These are phyloP conservation scores for Cerastis leucographa DNA, from an alignment of 2,888 invertebrate genomes.

Conservation along the genomic window DNA sequence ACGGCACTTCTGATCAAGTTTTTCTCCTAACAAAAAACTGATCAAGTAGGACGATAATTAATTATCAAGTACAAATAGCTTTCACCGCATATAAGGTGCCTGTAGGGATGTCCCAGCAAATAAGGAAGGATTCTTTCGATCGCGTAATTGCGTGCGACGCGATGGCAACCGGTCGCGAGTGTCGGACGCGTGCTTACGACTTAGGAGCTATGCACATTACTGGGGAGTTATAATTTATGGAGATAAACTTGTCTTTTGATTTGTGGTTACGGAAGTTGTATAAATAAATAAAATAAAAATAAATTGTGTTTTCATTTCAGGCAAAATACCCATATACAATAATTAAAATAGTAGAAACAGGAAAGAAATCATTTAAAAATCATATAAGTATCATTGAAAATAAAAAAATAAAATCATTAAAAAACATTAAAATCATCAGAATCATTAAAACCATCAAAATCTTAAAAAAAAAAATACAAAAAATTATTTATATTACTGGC, in stretches of 20 bases:
- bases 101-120: conserved; percentile 53
- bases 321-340: too few species aligned
- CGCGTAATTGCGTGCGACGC: conserved; percentile 59
- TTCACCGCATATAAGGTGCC: conserved; percentile 53
- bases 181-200: conserved; percentile 37
- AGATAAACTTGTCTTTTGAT: conserved; percentile 14
- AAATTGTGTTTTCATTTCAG: too few species aligned
- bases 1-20: conserved; percentile 34
- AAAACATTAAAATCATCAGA: too few species aligned
- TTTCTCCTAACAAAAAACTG: conserved; percentile 37
- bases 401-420: too few species aligned
- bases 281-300: too few species aligned
- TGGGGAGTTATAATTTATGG: conserved; percentile 30
- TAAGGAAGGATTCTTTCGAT: conserved; percentile 65
- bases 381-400: too few species aligned
- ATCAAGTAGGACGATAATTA: conserved; percentile 46
- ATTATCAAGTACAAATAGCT: conserved; percentile 53
- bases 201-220: conserved; percentile 37
- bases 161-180: conserved; percentile 44
- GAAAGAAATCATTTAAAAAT: too few species aligned
- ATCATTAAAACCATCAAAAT: too few species aligned
- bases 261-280: neutral
- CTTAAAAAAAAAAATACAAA: too few species aligned
- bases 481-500: neutral
- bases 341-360: too few species aligned